Evolutionary conservation across 2,113 vertebrate genomes (phyloP), one percentile per base, ranked within the genome.

Genomic region (Mastomys natalensis): DNA sequence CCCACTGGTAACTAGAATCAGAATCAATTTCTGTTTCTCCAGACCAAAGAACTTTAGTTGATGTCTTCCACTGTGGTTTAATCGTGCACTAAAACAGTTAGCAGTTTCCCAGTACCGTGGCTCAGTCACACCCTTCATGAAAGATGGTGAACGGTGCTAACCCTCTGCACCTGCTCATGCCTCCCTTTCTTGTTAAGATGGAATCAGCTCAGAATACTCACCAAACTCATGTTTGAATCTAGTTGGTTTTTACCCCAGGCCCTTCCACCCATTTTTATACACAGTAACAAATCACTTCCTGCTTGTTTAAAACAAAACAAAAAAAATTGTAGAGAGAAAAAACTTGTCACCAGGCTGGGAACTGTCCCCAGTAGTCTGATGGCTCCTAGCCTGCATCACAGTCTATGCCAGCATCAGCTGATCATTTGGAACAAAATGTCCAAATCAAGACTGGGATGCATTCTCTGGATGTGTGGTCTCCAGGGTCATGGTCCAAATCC

Each of bases 381-480:
- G 73, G 88, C 88, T 77, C 34, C 68, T 48, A 51, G n/a, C 60
- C 68, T 62, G 48, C 37, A 70, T 68, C 53, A 68, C 53, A 48
- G 31, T 53, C 80, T 76, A 68, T 26, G 48, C 90, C 68, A 51
- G 68, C 60, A 40, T 62, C 82, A 48, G 70, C 62, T 64, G 34
- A 81, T 64, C 29, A 21, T 87, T 64, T 90, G 88, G 88, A 34
- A 62, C 55, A 77, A 64, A 77, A 97, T 19, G 68, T 92, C 34
- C 87, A 81, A 80, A 68, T 74, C 34, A 53, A 82, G 53, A 51
- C 31, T 26, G 37, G 92, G 73, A 70, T 37, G 77, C 37, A 40
- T 24, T 87, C 73, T 82, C 66, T 76, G 53, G 81, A 85, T 48
- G 34, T 84, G 21, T 26, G 29, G 58, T 90, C 78, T 29, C 37